A percentile compares a stretch with the other conserved stretches of the same genome.
These are phyloP conservation scores for Auanema sp. DNA, from an alignment of 2,888 invertebrate species.

Conservation along the genomic window DNA sequence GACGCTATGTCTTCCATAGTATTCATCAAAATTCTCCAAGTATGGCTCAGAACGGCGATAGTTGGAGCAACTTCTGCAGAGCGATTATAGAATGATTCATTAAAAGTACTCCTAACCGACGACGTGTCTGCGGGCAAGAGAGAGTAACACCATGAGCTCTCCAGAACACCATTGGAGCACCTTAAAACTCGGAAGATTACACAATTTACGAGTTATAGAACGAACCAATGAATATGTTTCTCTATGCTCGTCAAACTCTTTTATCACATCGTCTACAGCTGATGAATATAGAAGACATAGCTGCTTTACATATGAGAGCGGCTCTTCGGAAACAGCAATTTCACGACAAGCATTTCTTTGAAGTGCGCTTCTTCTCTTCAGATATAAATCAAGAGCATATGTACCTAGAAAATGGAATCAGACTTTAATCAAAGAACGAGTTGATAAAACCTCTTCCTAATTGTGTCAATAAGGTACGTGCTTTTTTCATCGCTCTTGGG, in stretches of 20 bases:
- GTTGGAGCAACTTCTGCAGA: slow-evolving; percentile 56
- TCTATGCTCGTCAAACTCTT: slow-evolving; percentile 46
- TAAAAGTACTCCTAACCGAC: slow-evolving; percentile 63
- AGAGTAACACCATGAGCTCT: slow-evolving; percentile 56
- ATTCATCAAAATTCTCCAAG: slow-evolving; percentile 57
- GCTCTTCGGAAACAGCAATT: slow-evolving; percentile 44
- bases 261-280: slow-evolving; percentile 53
- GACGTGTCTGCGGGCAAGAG: slow-evolving; percentile 58
- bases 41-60: slow-evolving; percentile 53
- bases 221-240: slow-evolving; percentile 66
- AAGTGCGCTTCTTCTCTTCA: slow-evolving; percentile 50
- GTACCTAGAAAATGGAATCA: slow-evolving; percentile 27
- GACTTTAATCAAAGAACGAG: neutral
- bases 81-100: slow-evolving; percentile 15
- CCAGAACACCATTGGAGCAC: slow-evolving; percentile 60
- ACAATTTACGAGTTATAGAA: too few relatives aligned
- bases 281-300: slow-evolving; percentile 40
- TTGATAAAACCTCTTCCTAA: slow-evolving; percentile 32
- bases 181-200: slow-evolving; percentile 19
- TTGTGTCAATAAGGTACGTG: slow-evolving; percentile 37
- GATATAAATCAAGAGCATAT: slow-evolving; percentile 59
- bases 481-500: slow-evolving; percentile 52
- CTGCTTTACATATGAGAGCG: slow-evolving; percentile 59
- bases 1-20: slow-evolving; percentile 53
- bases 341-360: slow-evolving; percentile 44